Evolutionary conservation across 2,888 invertebrate genomes (phyloP), one percentile per base, ranked within the genome.

Genomic region (Andrena marginata): DNA sequence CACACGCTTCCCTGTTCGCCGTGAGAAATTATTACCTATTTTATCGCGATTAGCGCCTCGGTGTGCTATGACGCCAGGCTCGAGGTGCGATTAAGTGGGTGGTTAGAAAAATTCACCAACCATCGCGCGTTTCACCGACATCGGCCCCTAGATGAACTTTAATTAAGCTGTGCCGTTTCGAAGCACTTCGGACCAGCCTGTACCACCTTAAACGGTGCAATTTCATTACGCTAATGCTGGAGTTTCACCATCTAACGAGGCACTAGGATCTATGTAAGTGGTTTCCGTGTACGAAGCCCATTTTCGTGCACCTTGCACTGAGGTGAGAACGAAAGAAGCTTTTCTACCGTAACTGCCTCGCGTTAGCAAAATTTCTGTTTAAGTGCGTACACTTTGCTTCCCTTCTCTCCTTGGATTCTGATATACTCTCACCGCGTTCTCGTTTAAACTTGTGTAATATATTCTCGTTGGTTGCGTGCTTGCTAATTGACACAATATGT

Each of bases 201-300:
- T 31, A 42, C 20, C 49, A 54, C 2, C 59, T 48, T 71, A 62
- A 80, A 77, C 71, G 77, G 70, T 80, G 64, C 49, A 60, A 42
- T 76, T 76, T 80, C 79, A 68, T 76, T 80, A 71, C 60, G 31
- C 56, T 67, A 72, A 81, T 73, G 60, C 33, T 69, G 42, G 69
- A 65, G 6, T 70, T 70, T 78, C 54, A 49, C 68, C 78, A 48
- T 81, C 64, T 6, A 51, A 26, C 35, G 26, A 65, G 10, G 13
- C 33, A 67, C 33, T 62, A 54, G 51, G 35, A 35, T 42, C 29
- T 26, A 62, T n/a, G 51, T 48, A 29, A 63, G 23, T 23, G 59
- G 64, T 72, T 64, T 59, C 54, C 54, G n/a, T 48, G 68, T 56
- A 16, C 16, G 23, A 77, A 51, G 73, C 65, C 51, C 59, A 65